A percentile compares a stretch with the other conserved stretches of the same genome.
phyloP scores from a whole-genome alignment of 2,113 vertebrate species.

The Brienomyrus longianalis region DNA sequence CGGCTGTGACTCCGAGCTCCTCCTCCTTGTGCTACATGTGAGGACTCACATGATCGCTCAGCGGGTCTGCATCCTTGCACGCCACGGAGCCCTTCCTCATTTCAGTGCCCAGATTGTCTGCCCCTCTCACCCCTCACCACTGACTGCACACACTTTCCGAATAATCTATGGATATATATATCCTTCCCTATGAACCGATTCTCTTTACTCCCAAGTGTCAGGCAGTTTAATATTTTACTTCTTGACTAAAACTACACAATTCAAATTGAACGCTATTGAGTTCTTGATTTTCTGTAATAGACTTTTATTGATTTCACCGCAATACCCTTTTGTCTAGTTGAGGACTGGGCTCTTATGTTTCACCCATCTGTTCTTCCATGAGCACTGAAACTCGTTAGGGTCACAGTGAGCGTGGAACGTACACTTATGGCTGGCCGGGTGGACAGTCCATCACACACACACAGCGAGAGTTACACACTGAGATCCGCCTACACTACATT shows the following conservation, averaged over 20 bases:
- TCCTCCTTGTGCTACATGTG: not conserved
- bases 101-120: not conserved
- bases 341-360: not conserved
- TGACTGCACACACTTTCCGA: not conserved
- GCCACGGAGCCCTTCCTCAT: not conserved
- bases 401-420: not conserved
- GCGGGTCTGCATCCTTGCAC: not conserved
- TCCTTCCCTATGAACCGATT: not conserved
- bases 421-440: not conserved
- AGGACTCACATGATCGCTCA: conserved; percentile 24
- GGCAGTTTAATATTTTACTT: conserved; percentile 1
- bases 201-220: not conserved
- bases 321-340: not conserved
- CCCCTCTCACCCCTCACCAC: not conserved
- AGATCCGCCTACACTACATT: not conserved
- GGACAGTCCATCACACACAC: not conserved
- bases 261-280: not conserved
- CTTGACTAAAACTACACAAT: not conserved
- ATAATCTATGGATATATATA: not conserved
- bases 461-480: not conserved
- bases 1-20: conserved; percentile 6
- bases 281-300: not conserved
- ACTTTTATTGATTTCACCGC: not conserved
- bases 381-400: not conserved
- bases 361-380: not conserved